A percentile compares a stretch with the other conserved stretches of the same genome.
Evolutionary conservation across 92 coral and sea anemone species (phyloP).

Genomic region (Bergia puertoricense): DNA sequence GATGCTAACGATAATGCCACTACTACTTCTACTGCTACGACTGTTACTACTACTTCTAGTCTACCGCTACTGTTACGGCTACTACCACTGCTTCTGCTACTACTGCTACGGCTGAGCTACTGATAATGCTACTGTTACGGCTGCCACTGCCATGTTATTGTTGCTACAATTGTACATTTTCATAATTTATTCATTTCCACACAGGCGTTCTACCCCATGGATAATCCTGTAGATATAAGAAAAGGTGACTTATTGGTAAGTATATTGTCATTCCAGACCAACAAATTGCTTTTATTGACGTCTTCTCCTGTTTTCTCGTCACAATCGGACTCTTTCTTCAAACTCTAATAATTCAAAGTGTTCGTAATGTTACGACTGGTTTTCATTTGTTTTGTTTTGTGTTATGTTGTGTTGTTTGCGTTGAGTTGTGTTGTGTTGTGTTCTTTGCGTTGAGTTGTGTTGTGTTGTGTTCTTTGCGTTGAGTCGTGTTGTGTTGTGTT

Average conservation of each 20-base stretch:
- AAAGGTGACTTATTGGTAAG: conserved; percentile 29
- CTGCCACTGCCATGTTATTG: not conserved
- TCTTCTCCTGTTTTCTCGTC: too few species aligned
- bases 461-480: not conserved
- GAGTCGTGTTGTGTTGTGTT: not conserved
- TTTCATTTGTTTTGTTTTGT: too few species aligned
- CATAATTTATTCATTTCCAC: not conserved
- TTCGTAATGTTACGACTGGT: too few species aligned
- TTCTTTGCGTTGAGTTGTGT: not conserved
- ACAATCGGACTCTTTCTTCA: too few species aligned
- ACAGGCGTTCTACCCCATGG: conserved; percentile 41
- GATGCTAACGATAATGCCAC: too few species aligned
- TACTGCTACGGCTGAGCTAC: too few species aligned
- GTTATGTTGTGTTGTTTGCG: not conserved
- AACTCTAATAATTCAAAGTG: not conserved
- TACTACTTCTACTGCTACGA: too few species aligned
- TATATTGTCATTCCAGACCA: not conserved
- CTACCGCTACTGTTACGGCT: not conserved
- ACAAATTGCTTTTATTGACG: too few species aligned
- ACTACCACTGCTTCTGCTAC: not conserved
- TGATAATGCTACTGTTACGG: not conserved
- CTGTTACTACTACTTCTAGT: too few species aligned
- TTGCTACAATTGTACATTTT: not conserved
- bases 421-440: not conserved
- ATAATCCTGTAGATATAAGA: conserved; percentile 7